Conservation (phyloP, 2,113 vertebrate genomes). For the Hydrochoerus hydrochaeris region DNA sequence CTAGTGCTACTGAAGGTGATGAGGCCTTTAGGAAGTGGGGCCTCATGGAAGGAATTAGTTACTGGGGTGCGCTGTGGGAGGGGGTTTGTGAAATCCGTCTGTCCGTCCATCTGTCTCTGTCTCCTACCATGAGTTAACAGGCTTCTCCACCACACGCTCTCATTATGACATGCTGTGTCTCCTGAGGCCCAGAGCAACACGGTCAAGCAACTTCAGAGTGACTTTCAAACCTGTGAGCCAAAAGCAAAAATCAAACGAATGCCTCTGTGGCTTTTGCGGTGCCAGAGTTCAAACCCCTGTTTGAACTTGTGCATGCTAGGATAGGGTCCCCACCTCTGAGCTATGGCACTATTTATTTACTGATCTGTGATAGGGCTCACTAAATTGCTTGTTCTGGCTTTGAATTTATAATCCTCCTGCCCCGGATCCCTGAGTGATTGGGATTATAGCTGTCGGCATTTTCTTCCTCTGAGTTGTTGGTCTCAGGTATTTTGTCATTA, state of each 20-base stretch:
- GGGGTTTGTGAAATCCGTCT: no score
- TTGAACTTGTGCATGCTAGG: neutral
- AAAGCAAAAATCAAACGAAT: neutral
- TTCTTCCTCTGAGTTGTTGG: neutral
- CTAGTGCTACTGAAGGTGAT: neutral
- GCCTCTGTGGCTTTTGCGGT: neutral
- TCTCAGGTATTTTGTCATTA: neutral
- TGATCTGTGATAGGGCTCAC: neutral
- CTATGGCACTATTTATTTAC: neutral
- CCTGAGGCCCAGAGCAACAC: neutral
- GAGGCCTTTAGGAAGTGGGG: neutral
- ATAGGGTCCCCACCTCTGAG: neutral
- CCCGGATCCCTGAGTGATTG: neutral
- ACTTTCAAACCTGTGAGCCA: no score
- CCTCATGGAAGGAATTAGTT: neutral
- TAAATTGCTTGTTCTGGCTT: neutral
- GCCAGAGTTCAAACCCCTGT: neutral
- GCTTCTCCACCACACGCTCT: neutral
- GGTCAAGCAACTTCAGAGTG: neutral
- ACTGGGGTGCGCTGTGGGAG: neutral
- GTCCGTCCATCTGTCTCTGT: no score
- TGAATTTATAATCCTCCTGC: neutral
- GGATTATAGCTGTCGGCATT: neutral
- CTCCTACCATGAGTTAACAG: neutral
- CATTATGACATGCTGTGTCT: neutral